phyloP scores from a whole-genome alignment of 1,140 invertebrate species.

The Venustaconcha ellipsiformis region DNA sequence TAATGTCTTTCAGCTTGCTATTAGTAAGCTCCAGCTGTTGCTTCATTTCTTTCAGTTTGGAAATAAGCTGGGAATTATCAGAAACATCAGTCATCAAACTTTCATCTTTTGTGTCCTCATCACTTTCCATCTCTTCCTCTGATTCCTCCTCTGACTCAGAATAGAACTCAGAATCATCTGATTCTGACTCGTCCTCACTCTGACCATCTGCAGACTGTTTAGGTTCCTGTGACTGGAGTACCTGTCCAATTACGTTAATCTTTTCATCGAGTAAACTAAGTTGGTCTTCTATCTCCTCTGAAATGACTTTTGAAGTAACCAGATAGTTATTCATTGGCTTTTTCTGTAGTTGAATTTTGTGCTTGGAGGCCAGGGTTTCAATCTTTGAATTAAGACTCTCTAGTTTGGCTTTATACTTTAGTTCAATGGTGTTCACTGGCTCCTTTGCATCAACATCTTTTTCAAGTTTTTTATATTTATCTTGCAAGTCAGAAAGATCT shows the following conservation, averaged over 20 bases:
- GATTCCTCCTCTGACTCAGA: conserved; percentile 32
- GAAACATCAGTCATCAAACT: conserved; percentile 19
- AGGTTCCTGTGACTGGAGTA: conserved; percentile 30
- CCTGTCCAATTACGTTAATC: conserved; percentile 47
- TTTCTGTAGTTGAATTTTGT: conserved; percentile 25
- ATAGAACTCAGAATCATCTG: conserved; percentile 42
- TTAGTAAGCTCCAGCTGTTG: conserved; percentile 47
- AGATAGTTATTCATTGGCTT: conserved; percentile 11
- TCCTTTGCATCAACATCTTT: conserved; percentile 34
- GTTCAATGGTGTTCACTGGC: conserved; percentile 39
- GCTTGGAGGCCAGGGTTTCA: conserved; percentile 40
- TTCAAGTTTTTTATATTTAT: conserved; percentile 41
- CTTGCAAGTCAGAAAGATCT: conserved; percentile 39
- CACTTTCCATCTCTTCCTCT: conserved; percentile 17
- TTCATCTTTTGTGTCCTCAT: conserved; percentile 8
- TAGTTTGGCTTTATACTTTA: conserved; percentile 42
- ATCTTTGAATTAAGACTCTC: conserved; percentile 32
- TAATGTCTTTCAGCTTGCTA: conserved; percentile 46
- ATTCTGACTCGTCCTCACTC: conserved; percentile 29
- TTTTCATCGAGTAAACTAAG: conserved; percentile 49
- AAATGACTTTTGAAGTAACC: conserved; percentile 12
- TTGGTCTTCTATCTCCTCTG: conserved; percentile 49
- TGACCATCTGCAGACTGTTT: conserved; percentile 21
- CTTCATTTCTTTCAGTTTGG: conserved; percentile 53
- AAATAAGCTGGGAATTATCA: conserved; percentile 32